phyloP scores from a whole-genome alignment of 2,113 vertebrate genomes.

The Osmerus mordax region DNA sequence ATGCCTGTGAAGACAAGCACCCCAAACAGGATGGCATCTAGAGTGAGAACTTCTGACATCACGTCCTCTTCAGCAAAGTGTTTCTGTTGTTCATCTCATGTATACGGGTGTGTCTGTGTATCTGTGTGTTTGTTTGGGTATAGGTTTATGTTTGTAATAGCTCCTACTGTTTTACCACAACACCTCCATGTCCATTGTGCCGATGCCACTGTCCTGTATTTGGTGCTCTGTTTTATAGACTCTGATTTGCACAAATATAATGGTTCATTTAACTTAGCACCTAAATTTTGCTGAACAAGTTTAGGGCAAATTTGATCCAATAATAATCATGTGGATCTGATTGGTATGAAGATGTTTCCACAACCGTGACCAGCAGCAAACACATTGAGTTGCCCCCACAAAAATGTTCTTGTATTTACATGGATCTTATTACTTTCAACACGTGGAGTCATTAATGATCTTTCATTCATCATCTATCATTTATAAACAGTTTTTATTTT shows the following conservation, averaged over 20 bases:
- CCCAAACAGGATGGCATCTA: conserved; percentile 72
- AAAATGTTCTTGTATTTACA: too few species aligned
- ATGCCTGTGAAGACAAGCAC: conserved; percentile 74
- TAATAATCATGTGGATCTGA: conserved; percentile 1
- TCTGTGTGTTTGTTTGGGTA: not conserved
- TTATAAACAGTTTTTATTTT: not conserved
- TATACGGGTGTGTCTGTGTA: not conserved
- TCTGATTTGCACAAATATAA: conserved; percentile 9
- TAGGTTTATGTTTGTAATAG: not conserved
- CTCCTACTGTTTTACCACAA: not conserved
- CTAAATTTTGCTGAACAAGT: conserved; percentile 40
- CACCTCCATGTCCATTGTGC: not conserved
- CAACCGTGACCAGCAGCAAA: conserved; percentile 7
- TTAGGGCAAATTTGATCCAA: conserved; percentile 38
- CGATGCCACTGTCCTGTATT: not conserved
- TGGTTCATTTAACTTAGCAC: not conserved
- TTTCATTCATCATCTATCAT: not conserved
- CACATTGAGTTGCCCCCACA: not conserved
- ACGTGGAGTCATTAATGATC: not conserved
- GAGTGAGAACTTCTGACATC: conserved; percentile 67
- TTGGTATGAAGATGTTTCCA: conserved; percentile 9
- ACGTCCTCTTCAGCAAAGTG: conserved; percentile 39
- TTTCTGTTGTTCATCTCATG: conserved; percentile 10
- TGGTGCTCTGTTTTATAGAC: conserved; percentile 35
- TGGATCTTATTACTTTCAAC: too few species aligned